Conservation (phyloP, 2,888 invertebrate genomes). For the Hydrotaea cyrtoneurina region DNA sequence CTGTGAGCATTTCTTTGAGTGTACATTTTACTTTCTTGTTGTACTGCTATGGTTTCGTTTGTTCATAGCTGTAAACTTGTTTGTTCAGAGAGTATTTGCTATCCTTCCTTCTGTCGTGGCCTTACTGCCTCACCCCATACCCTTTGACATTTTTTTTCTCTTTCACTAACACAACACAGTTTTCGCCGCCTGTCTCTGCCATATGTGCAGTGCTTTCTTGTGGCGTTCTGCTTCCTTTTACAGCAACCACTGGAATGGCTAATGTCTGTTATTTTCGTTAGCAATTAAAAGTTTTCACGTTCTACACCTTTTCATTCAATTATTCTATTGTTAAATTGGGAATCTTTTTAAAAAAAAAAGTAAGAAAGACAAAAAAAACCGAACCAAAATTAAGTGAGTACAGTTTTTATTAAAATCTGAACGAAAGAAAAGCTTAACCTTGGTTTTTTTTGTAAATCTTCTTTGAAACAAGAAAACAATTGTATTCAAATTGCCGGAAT, state of each 20-base stretch:
- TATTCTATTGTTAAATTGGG: background rate
- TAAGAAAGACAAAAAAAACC: background rate
- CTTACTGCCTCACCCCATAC: background rate
- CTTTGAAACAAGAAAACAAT: no score
- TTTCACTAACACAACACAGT: background rate
- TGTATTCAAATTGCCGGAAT: no score
- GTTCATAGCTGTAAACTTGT: background rate
- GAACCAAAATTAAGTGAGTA: no score
- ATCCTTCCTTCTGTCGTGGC: background rate
- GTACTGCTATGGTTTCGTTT: background rate
- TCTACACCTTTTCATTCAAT: slow-evolving; percentile 55
- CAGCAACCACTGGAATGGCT: background rate
- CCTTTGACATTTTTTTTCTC: background rate
- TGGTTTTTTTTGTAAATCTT: no score
- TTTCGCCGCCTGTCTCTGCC: background rate
- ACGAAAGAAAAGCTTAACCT: no score
- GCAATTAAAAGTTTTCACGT: slow-evolving; percentile 66
- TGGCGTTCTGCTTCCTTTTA: background rate
- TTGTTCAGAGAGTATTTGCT: background rate
- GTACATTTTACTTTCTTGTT: background rate
- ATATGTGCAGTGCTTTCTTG: background rate
- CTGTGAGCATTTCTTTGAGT: no score
- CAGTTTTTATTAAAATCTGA: no score
- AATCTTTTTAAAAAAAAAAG: background rate
- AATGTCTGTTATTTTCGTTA: slow-evolving; percentile 20